Evolutionary conservation across 2,113 vertebrate genomes (phyloP), one percentile per base, ranked within the genome.

Genomic region (Parus major): DNA sequence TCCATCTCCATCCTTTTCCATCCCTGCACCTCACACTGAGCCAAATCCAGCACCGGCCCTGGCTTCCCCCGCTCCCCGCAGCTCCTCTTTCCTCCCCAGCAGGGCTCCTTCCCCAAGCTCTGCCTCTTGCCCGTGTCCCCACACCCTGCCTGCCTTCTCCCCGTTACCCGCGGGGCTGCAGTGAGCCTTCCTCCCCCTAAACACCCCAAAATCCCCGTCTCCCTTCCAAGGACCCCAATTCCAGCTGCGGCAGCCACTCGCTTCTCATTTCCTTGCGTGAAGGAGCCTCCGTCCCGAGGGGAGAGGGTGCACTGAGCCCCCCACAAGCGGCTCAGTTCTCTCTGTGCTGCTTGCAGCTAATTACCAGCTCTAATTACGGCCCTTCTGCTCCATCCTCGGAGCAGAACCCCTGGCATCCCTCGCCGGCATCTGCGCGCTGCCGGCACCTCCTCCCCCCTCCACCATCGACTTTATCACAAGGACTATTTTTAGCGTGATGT

Each of bases 11-110:
- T 6, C 18, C 23, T 91, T 77, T 82, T 20, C 31, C 27, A 18
- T 42, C 64, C 31, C 46, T n/a, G 35, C 29, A 7, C 3, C 55
- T 50, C 15, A 2, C 60, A 44, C 68, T 14, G 17, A 65, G 50
- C 36, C 29, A 0, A 15, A 21, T 18, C 61, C 46, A 44, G 14
- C 23, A 1, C 16, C 1, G 1, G 15, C 33, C 18, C 39, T 4
- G 39, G 68, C n/a, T 76, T 33, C 18, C 20, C 19, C 47, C 6
- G 36, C 72, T 46, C 89, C 57, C 47, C 3, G 11, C 20, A 7
- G 29, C 23, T 2, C 27, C 56, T 76, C 15, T 27, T n/a, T 44
- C 50, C 36, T 19, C 49, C 6, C 27, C 56, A 1, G 1, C 0
- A 2, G 16, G 16, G 46, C 25, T 70, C 55, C 41, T 78, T 5